These are phyloP conservation scores for Ctenosaura bakeri DNA, from an alignment of 2,797 vertebrate species.

Conservation along the genomic window DNA sequence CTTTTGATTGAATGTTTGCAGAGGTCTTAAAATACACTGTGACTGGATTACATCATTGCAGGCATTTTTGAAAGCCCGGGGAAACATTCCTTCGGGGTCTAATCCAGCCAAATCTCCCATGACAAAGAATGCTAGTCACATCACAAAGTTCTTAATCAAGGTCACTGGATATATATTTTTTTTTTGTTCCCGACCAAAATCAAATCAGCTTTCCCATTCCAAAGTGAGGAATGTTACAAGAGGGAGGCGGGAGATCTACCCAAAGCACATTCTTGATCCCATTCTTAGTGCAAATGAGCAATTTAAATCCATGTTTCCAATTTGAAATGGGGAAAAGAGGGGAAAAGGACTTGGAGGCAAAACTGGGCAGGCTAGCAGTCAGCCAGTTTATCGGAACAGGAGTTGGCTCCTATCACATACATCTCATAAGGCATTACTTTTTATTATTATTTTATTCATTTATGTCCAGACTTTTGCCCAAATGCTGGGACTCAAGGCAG, in stretches of 20 bases:
- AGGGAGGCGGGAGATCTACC: background rate
- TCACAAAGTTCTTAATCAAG: background rate
- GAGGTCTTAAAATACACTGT: background rate
- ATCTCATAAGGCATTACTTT: too few species aligned
- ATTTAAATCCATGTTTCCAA: background rate
- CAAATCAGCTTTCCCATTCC: background rate
- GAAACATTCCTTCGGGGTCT: constrained; percentile 17
- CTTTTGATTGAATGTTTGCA: background rate
- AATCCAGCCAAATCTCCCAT: constrained; percentile 2
- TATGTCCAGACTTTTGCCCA: too few species aligned
- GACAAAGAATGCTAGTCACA: background rate
- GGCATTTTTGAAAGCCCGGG: background rate
- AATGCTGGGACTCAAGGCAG: too few species aligned
- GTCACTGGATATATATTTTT: background rate
- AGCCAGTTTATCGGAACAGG: background rate
- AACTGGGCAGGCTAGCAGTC: background rate
- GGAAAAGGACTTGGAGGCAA: too few species aligned
- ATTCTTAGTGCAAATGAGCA: background rate
- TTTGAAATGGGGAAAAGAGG: too few species aligned
- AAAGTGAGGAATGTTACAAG: background rate
- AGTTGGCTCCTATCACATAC: too few species aligned
- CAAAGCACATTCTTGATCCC: background rate
- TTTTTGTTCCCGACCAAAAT: background rate
- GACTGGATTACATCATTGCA: background rate
- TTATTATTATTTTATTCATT: too few species aligned